These are phyloP conservation scores for Anoplius nigerrimus DNA, from an alignment of 2,888 invertebrate species.

Conservation along the genomic window DNA sequence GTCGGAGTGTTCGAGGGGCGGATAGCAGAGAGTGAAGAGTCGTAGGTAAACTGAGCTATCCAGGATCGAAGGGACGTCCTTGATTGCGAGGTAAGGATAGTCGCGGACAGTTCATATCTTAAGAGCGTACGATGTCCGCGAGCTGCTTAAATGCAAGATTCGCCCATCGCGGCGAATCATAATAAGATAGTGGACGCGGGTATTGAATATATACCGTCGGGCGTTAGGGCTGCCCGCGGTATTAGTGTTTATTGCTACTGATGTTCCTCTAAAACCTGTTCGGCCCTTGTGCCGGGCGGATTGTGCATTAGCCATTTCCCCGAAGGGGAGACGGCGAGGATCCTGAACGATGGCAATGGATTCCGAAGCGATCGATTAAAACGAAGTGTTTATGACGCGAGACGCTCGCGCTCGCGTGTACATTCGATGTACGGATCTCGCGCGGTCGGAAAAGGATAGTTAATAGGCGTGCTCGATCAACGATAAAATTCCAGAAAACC, in stretches of 20 bases:
- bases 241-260: slow-evolving; percentile 59
- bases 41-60: neutral
- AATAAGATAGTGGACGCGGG: slow-evolving; percentile 48
- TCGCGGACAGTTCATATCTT: slow-evolving; percentile 53
- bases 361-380: slow-evolving; percentile 39
- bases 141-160: slow-evolving; percentile 53
- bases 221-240: slow-evolving; percentile 54
- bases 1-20: neutral
- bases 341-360: slow-evolving; percentile 41
- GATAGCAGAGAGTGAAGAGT: too few species aligned
- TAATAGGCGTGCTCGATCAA: neutral
- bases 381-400: slow-evolving; percentile 32
- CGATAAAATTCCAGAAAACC: too few species aligned
- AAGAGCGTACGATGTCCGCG: slow-evolving; percentile 40
- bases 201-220: slow-evolving; percentile 49
- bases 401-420: slow-evolving; percentile 4
- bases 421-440: too few species aligned
- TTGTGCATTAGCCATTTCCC: slow-evolving; percentile 38
- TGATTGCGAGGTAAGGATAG: slow-evolving; percentile 49
- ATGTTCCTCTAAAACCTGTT: slow-evolving; percentile 55
- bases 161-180: slow-evolving; percentile 35
- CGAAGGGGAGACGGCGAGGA: slow-evolving; percentile 34
- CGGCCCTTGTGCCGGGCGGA: slow-evolving; percentile 43
- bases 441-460: too few species aligned
- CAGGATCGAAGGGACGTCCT: slow-evolving; percentile 40